Percentiles rank a stretch among this genome's conserved stretches.
phyloP scores from a whole-genome alignment of 2,797 vertebrate genomes.

The Phrynocephalus guinanensis region DNA sequence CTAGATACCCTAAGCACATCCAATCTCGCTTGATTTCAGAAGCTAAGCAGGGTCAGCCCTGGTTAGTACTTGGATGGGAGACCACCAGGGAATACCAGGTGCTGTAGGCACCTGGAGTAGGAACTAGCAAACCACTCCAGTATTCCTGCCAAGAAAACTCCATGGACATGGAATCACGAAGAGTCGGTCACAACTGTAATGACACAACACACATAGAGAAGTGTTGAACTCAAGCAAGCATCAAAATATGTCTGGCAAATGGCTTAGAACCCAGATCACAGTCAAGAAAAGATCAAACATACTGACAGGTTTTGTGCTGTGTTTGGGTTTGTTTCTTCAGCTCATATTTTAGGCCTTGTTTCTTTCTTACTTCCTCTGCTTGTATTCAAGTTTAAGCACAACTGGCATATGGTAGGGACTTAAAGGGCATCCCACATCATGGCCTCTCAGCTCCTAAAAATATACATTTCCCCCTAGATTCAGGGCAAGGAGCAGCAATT shows the following conservation, averaged over 20 bases:
- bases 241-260: background rate
- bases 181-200: no score
- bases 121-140: no score
- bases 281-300: background rate
- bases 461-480: background rate
- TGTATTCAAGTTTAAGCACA: background rate
- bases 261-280: background rate
- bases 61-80: no score
- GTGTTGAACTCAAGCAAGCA: background rate
- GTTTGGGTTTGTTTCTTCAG: background rate
- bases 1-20: no score
- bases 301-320: background rate
- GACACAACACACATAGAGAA: no score
- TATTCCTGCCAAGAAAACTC: no score
- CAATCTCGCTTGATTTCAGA: no score
- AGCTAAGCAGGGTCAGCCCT: no score
- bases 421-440: no score
- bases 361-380: background rate
- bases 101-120: no score
- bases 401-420: background rate
- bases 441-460: background rate
- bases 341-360: background rate
- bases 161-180: no score
- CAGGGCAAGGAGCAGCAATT: background rate
- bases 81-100: no score